These are phyloP conservation scores for Xylophagus ater DNA, from an alignment of 2,888 invertebrate species.

Conservation along the genomic window DNA sequence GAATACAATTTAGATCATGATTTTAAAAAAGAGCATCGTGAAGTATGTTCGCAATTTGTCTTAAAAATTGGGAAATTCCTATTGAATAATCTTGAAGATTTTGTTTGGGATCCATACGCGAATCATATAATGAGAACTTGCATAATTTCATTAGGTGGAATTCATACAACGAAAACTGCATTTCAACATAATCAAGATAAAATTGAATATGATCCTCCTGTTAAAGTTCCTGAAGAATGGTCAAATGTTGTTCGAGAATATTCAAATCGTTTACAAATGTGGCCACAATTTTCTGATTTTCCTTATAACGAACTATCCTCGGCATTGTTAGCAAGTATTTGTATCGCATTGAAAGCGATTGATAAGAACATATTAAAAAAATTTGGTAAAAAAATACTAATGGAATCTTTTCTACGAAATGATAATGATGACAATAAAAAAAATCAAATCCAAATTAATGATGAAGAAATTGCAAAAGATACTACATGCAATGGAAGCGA, in stretches of 20 bases:
- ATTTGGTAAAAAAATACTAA: conserved; percentile 53
- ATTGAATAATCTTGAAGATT: conserved; percentile 76
- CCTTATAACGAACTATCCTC: conserved; percentile 59
- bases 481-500: conserved; percentile 8
- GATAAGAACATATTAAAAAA: conserved; percentile 50
- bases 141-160: conserved; percentile 57
- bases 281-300: conserved; percentile 70
- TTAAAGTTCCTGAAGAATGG: conserved; percentile 47
- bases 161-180: conserved; percentile 44
- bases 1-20: conserved; percentile 18
- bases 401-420: conserved; percentile 33
- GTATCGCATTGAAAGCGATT: conserved; percentile 45
- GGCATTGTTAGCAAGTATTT: conserved; percentile 53
- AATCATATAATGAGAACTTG: conserved; percentile 65
- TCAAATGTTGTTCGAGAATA: conserved; percentile 52
- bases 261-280: conserved; percentile 49
- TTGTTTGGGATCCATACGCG: conserved; percentile 64
- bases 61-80: conserved; percentile 62
- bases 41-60: conserved; percentile 51
- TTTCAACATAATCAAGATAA: conserved; percentile 36
- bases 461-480: conserved; percentile 16
- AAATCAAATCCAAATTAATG: conserved; percentile 25
- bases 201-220: conserved; percentile 30
- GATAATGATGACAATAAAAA: conserved; percentile 22
- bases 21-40: conserved; percentile 37